These are phyloP conservation scores for Anisognathus igniventris DNA, from an alignment of 2,797 vertebrate genomes.

Conservation along the genomic window DNA sequence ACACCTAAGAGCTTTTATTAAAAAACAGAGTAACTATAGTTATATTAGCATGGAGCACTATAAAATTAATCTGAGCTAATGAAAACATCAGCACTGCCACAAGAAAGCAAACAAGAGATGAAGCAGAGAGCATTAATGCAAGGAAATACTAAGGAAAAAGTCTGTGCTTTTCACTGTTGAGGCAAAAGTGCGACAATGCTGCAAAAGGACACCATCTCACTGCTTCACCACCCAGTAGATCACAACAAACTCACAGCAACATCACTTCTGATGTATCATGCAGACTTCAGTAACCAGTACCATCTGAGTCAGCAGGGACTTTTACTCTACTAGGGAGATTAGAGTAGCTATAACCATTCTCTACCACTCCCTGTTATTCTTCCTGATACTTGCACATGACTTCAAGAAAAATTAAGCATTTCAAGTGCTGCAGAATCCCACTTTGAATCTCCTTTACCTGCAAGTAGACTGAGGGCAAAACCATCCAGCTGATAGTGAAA, in stretches of 20 bases:
- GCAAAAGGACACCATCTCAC: not conserved
- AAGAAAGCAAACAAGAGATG: not conserved
- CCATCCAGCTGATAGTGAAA: not conserved
- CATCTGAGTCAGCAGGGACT: not conserved
- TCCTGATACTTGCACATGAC: not conserved
- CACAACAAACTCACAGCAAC: not conserved
- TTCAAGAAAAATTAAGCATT: not conserved
- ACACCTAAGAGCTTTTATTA: not conserved
- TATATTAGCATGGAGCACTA: not conserved
- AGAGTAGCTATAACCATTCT: not conserved
- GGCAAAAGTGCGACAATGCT: not conserved
- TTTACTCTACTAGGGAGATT: not conserved
- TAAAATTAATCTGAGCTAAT: not conserved
- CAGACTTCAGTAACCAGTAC: not conserved
- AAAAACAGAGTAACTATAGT: not conserved
- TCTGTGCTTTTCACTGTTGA: not conserved
- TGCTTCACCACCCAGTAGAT: not conserved
- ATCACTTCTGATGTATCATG: not conserved
- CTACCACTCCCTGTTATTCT: not conserved
- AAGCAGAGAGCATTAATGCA: not conserved
- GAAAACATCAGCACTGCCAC: not conserved
- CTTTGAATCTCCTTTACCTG: not conserved
- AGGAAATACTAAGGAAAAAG: not conserved
- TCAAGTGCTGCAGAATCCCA: not conserved
- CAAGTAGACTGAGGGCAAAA: not conserved